Conservation (phyloP, 2,113 vertebrate genomes). For the Trogon surrucura region DNA sequence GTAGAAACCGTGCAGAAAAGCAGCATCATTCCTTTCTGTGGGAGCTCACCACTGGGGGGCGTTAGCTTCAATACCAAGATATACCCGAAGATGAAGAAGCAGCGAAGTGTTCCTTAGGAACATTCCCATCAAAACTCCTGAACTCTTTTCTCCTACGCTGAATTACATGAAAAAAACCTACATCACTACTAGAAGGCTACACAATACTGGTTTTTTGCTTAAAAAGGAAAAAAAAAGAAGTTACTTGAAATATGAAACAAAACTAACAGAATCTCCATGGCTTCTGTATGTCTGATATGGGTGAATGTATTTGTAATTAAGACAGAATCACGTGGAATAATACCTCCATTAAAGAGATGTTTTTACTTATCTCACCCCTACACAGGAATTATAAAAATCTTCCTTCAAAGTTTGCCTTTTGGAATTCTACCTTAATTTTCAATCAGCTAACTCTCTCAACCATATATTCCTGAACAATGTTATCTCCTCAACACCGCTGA, state of each 20-base stretch:
- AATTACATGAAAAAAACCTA: neutral
- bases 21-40: neutral
- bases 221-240: neutral
- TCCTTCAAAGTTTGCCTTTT: neutral
- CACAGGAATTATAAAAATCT: neutral
- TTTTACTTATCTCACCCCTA: neutral
- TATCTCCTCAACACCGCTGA: neutral
- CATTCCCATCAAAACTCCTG: neutral
- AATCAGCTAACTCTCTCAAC: neutral
- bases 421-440: neutral
- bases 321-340: neutral
- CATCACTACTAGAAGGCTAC: neutral
- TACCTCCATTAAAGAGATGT: neutral
- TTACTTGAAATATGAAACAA: neutral
- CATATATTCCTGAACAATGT: neutral
- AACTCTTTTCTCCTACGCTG: neutral
- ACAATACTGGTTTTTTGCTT: neutral
- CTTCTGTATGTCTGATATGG: neutral
- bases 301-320: neutral
- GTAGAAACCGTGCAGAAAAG: neutral
- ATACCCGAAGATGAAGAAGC: neutral
- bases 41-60: neutral
- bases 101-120: neutral
- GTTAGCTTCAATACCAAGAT: neutral
- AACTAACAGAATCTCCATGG: neutral